Conservation (phyloP, 2,888 invertebrate species). For the Apamea sordens region DNA sequence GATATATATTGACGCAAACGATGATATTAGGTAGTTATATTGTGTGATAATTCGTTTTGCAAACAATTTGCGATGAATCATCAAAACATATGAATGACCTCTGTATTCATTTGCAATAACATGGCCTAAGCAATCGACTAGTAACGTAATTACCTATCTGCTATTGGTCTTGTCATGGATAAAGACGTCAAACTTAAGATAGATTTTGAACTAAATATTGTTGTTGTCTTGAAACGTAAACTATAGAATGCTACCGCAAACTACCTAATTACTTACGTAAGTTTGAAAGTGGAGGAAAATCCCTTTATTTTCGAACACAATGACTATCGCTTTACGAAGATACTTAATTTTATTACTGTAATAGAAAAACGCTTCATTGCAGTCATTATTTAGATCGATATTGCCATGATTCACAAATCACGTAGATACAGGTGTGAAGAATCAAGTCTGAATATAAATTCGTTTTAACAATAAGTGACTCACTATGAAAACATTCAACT, state of each 20-base stretch:
- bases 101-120: slow-evolving; percentile 68
- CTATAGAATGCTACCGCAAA: slow-evolving; percentile 28
- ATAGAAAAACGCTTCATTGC: slow-evolving; percentile 42
- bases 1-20: slow-evolving; percentile 76
- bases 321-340: slow-evolving; percentile 26
- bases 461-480: slow-evolving; percentile 62
- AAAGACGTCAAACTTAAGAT: slow-evolving; percentile 39
- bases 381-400: slow-evolving; percentile 46
- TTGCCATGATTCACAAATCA: slow-evolving; percentile 63
- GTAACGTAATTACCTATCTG: slow-evolving; percentile 42
- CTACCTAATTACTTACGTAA: slow-evolving; percentile 40
- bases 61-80: slow-evolving; percentile 68
- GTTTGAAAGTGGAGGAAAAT: slow-evolving; percentile 35
- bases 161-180: slow-evolving; percentile 32
- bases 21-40: slow-evolving; percentile 70
- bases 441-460: slow-evolving; percentile 64
- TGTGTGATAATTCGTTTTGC: slow-evolving; percentile 68
- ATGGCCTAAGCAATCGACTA: slow-evolving; percentile 73
- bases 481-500: slow-evolving; percentile 70
- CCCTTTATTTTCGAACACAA: slow-evolving; percentile 35
- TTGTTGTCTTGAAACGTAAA: slow-evolving; percentile 28
- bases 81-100: slow-evolving; percentile 68
- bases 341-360: slow-evolving; percentile 53
- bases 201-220: slow-evolving; percentile 38
- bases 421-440: slow-evolving; percentile 62